Conservation (phyloP, 2,888 invertebrate genomes). For the Caenorhabditis panamensis region DNA sequence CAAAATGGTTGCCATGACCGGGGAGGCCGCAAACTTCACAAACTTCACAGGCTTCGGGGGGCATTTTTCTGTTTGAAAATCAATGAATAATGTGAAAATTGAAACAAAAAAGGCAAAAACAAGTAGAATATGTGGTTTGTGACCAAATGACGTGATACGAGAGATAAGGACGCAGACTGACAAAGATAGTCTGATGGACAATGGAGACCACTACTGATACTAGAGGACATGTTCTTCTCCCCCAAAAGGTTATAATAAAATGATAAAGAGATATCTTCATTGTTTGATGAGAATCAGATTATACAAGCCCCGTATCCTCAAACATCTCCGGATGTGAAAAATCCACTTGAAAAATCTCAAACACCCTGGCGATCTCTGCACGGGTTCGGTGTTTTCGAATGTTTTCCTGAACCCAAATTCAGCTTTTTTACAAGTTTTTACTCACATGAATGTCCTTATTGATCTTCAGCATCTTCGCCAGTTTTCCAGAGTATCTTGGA, state of each 20-base stretch:
- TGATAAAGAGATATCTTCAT: too few species aligned
- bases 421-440: not conserved
- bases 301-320: constrained; percentile 17
- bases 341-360: constrained; percentile 29
- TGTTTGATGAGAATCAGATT: not conserved
- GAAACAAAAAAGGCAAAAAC: too few species aligned
- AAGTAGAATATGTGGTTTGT: too few species aligned
- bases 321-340: constrained; percentile 49
- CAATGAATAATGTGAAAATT: too few species aligned
- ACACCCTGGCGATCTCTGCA: constrained; percentile 35
- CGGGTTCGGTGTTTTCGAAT: constrained; percentile 42
- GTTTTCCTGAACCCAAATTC: constrained; percentile 53
- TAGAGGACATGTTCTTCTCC: not conserved
- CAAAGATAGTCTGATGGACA: too few species aligned
- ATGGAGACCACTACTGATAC: too few species aligned
- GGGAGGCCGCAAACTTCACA: constrained; percentile 25
- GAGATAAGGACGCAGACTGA: too few species aligned
- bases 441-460: constrained; percentile 52
- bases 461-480: constrained; percentile 59
- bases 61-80: not conserved
- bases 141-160: too few species aligned
- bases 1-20: constrained; percentile 41
- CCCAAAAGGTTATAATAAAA: too few species aligned
- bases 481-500: constrained; percentile 48
- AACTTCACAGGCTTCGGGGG: not conserved